These are phyloP conservation scores for Diadegma fenestrale DNA, from an alignment of 2,888 invertebrate species.

Conservation along the genomic window DNA sequence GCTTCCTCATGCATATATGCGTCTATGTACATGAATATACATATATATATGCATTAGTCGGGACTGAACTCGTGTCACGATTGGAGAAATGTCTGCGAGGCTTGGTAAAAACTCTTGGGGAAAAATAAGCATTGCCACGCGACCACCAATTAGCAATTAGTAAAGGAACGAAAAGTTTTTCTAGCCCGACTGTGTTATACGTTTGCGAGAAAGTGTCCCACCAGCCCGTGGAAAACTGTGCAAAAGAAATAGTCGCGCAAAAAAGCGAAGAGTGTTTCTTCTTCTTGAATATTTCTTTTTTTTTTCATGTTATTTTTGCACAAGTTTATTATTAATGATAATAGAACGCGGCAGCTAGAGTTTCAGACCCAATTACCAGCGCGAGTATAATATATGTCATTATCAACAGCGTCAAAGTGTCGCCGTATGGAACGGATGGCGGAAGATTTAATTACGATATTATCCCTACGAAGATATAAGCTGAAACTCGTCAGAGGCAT, in stretches of 20 bases:
- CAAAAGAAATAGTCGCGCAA: background rate
- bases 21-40: constrained; percentile 1
- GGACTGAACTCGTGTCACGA: constrained; percentile 16
- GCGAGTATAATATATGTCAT: constrained; percentile 2
- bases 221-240: background rate
- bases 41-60: background rate
- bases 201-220: background rate
- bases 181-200: constrained; percentile 5
- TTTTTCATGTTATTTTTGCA: background rate
- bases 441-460: constrained; percentile 72
- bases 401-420: constrained; percentile 43
- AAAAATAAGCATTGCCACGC: constrained; percentile 50
- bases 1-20: background rate
- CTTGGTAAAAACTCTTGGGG: constrained; percentile 39
- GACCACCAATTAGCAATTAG: constrained; percentile 64
- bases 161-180: constrained; percentile 42
- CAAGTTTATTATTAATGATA: background rate
- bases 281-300: background rate
- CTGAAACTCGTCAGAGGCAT: constrained; percentile 8
- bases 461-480: constrained; percentile 64
- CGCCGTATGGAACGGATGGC: constrained; percentile 56
- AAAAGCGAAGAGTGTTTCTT: background rate
- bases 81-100: constrained; percentile 14
- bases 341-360: background rate
- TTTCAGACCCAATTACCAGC: background rate